Conservation (phyloP, 1,140 invertebrate species). For the Drosophila pectinifera region DNA sequence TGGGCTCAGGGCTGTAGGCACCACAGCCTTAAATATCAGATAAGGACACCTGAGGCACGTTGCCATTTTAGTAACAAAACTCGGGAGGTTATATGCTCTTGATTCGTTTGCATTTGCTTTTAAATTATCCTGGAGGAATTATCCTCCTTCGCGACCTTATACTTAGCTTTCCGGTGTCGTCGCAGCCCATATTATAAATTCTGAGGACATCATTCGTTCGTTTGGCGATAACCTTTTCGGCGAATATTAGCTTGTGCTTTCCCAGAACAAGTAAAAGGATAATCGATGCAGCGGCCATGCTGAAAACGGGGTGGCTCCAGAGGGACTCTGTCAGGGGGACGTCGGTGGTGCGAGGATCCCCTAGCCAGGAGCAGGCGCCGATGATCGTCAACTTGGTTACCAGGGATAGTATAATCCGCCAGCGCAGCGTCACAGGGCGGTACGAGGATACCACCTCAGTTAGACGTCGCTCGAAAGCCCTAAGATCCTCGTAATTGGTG, state of each 20-base stretch:
- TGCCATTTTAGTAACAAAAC: too few species aligned
- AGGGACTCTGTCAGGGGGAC: background rate
- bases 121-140: too few species aligned
- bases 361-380: background rate
- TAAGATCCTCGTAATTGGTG: background rate
- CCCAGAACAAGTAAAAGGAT: background rate
- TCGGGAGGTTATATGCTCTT: too few species aligned
- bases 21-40: too few species aligned
- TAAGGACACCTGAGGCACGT: too few species aligned
- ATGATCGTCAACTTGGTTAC: background rate
- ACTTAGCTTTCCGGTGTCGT: background rate
- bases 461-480: slow-evolving; percentile 4
- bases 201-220: background rate
- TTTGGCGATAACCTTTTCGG: background rate
- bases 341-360: background rate
- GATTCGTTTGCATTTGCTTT: too few species aligned
- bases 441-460: background rate
- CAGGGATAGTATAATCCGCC: background rate
- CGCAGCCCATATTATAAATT: background rate
- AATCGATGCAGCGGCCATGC: background rate
- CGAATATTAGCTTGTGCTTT: background rate
- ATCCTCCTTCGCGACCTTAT: too few species aligned
- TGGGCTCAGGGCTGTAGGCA: too few species aligned
- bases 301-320: background rate
- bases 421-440: background rate